Base-by-base conservation (phyloP, 2,888 invertebrate genomes). In the Epinotia brunnichana region DNA sequence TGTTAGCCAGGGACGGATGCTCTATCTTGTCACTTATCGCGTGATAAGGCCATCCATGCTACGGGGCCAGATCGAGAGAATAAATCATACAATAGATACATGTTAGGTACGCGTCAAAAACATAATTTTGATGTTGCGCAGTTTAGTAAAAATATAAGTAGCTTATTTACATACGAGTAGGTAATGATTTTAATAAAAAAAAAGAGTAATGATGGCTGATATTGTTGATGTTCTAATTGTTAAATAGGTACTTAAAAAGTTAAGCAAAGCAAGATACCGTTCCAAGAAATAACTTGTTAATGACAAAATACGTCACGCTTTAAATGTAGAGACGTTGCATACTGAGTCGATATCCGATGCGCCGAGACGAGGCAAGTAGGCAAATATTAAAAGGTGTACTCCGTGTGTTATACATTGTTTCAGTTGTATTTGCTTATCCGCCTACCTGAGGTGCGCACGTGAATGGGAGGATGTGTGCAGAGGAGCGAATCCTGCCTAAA, bases 381-480 rank as follows among this genome's bases (percentile, higher is more conserved):
- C 29, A 53, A 63, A 68, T 59, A 53, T 69, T 39, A 51, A 29
- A 61, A 41, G 35, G 51, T 19, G 51, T 68, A 41, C 11, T 24
- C 29, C 11, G 59, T 29, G 24, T n/a, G 21, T 61, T 19, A 24
- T 60, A 70, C 24, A 48, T 60, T 54, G 72, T 72, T 69, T 44
- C 62, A 19, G 7, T 17, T 15, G 48, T 64, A 51, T 64, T 64
- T 64, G 63, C 39, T 59, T 44, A 57, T 63, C 77, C 73, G 74
- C 68, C 76, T 80, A 79, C 81, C 80, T 80, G 79, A 39, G 64
- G 67, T 19, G 39, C 13, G 15, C 62, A 73, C 69, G 73, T 81
- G 79, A 80, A 81, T 81, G 80, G 75, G 75, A 79, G 77, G 78
- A 77, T 77, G 78, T 76, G 73, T 71, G 70, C 74, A 73, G 74